Base-by-base conservation (phyloP, 2,797 vertebrate genomes). In the Rhodeus uyekii region DNA sequence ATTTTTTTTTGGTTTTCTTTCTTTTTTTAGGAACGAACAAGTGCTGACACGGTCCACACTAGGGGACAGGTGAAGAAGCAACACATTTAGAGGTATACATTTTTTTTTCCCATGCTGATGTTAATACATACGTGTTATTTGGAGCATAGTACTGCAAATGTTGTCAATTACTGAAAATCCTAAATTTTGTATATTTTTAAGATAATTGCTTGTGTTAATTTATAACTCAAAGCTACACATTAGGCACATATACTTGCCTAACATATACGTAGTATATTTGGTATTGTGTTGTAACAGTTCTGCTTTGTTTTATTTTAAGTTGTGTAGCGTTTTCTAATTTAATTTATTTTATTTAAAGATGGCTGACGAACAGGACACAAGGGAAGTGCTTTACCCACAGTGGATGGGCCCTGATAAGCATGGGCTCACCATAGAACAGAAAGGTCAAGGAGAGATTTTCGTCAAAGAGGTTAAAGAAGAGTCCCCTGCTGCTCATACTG, bases 361-460 rank as follows among this genome's bases (percentile, higher is more conserved):
- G 97, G 96, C 96, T 90, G 96, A 95, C 4, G 96, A 97, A 29
- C 96, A 97, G 65, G 94, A 93, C 19, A 96, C 96, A 0, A 93
- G 97, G 88, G 97, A 99, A 90, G 94, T 98, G 65, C 93, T 99
- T 76, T 96, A 98, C 90, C 95, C 95, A 84, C 95, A 95, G 84
- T 99, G 97, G 97, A 92, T 96, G 85, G 97, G 97, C 73, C 91
- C 96, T 5, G 96, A 97, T 87, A 95, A 97, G 88, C 95, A 96
- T 9, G 97, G 97, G 67, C 93, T 99, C 88, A 98, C 96, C 87
- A 96, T 99, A 24, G 95, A 96, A 89, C 95, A 96, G 91, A 94
- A 92, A 63, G 94, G 93, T 0, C 93, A 92, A 6, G 97, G 97
- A 14, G 96, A 95, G 78, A 89, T 98, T 83, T 97, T 95, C 65